Conservation (phyloP, 2,113 vertebrate species). For the Haplochromis vanheusdeni region DNA sequence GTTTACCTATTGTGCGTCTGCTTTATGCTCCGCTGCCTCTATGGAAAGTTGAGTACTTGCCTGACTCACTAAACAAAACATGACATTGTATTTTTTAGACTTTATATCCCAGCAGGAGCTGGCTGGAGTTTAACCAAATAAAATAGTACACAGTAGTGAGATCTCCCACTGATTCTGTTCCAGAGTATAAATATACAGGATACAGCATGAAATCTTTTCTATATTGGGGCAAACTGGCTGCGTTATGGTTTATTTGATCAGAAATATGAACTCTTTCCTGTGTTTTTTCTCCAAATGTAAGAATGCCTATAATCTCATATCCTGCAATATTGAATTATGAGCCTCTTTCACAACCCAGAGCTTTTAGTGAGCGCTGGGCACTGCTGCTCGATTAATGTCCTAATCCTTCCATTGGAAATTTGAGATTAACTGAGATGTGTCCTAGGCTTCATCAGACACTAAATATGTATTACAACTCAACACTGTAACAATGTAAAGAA, state of each 20-base stretch:
- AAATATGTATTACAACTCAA: neutral
- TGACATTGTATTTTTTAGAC: constrained; percentile 48
- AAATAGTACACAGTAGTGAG: constrained; percentile 49
- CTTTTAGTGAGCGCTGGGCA: constrained; percentile 26
- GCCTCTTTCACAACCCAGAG: constrained; percentile 10
- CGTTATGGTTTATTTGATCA: constrained; percentile 2
- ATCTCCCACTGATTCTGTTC: constrained; percentile 16
- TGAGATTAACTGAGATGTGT: constrained; percentile 31
- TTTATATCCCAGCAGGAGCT: constrained; percentile 21
- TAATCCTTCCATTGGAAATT: constrained; percentile 46
- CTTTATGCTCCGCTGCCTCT: constrained; percentile 36
- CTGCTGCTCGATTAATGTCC: constrained; percentile 28
- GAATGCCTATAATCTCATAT: constrained; percentile 15
- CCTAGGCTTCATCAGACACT: neutral
- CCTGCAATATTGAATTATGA: constrained; percentile 28
- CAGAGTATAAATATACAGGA: constrained; percentile 8
- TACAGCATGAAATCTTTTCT: neutral
- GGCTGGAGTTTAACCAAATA: constrained; percentile 45
- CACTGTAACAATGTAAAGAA: neutral
- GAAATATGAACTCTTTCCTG: neutral
- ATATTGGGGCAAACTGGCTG: neutral
- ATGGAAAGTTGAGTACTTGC: constrained; percentile 58
- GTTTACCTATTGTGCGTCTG: constrained; percentile 52
- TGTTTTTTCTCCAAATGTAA: neutral
- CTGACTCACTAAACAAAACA: constrained; percentile 59